Base-by-base conservation (phyloP, 2,888 invertebrate genomes). In the Caenorhabditis sp. region DNA sequence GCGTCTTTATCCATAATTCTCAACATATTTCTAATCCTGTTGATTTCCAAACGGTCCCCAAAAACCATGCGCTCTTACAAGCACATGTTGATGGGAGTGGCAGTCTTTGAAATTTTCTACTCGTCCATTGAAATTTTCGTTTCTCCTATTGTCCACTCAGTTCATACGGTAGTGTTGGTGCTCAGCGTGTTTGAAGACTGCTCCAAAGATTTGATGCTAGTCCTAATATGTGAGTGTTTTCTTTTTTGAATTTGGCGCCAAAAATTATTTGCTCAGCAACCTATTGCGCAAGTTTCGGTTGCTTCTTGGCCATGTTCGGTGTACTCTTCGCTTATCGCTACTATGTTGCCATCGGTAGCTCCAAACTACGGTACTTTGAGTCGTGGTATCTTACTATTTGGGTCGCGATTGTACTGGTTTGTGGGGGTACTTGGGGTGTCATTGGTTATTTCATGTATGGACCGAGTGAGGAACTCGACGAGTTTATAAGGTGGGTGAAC, bases 281-380 rank as follows among this genome's bases (percentile, higher is more conserved):
- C 8, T 75, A 64, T 35, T 70, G 63, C n/a, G 79, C 70, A 10
- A 54, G 10, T 16, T 69, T 79, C 22, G 79, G 79, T 10, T 70
- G 28, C 8, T 70, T 64, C 22, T 28, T 79, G 44, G 61, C 56
- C 2, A 2, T 79, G 28, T 79, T 79, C n/a, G 68, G 22, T 6
- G n/a, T 79, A n/a, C 64, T 61, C 10, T 79, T 70, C 26, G 59
- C 35, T n/a, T 79, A 79, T 41, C 26, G 79, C 22, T 79, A 56
- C 28, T 54, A 54, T 44, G 70, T 44, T 1, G 41, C 70, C 28
- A 70, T 16, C 8, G 54, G 63, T 1, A 63, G 35, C 4, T 19
- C 2, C 2, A 38, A 26, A n/a, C 8, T 74, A 0, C 49, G 49
- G 35, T 51, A 61, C 16, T 74, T 74, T n/a, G n/a, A 51, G 6